A percentile compares a stretch with the other conserved stretches of the same genome.
Evolutionary conservation across 2,113 vertebrate species (phyloP).

Genomic region (Halcyon senegalensis): DNA sequence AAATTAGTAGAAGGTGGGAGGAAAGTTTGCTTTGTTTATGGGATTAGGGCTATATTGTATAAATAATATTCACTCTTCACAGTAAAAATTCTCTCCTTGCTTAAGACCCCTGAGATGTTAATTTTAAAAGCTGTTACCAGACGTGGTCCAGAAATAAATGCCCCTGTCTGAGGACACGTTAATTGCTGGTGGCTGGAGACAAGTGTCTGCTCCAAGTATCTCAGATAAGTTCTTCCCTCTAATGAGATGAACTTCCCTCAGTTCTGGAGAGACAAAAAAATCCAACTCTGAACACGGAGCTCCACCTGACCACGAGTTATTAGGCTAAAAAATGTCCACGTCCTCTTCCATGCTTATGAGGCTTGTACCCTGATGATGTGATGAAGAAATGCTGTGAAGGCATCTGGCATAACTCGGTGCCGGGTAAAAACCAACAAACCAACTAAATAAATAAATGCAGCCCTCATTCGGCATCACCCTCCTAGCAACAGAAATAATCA

Average conservation of each 20-base stretch:
- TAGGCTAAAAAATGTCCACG: neutral
- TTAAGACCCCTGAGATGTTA: neutral
- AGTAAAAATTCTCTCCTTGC: neutral
- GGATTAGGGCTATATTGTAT: neutral
- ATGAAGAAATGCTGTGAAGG: neutral
- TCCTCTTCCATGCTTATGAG: neutral
- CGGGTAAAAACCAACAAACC: conserved; percentile 4
- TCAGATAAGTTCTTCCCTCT: neutral
- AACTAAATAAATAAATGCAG: neutral
- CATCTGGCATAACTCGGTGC: neutral
- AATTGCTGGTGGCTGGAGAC: neutral
- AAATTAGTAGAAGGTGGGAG: neutral
- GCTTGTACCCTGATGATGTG: neutral
- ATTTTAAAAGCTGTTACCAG: neutral
- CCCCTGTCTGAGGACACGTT: neutral
- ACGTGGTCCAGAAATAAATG: neutral
- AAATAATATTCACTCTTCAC: neutral
- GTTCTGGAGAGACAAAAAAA: neutral
- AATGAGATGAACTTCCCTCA: neutral
- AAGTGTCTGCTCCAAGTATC: neutral
- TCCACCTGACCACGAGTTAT: neutral
- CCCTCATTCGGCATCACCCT: conserved; percentile 14
- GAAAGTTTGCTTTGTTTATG: neutral
- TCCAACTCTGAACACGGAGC: neutral
- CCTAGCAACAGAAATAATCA: conserved; percentile 39